Evolutionary conservation across 2,113 vertebrate species (phyloP).

Genomic region (Gopherus flavomarginatus): DNA sequence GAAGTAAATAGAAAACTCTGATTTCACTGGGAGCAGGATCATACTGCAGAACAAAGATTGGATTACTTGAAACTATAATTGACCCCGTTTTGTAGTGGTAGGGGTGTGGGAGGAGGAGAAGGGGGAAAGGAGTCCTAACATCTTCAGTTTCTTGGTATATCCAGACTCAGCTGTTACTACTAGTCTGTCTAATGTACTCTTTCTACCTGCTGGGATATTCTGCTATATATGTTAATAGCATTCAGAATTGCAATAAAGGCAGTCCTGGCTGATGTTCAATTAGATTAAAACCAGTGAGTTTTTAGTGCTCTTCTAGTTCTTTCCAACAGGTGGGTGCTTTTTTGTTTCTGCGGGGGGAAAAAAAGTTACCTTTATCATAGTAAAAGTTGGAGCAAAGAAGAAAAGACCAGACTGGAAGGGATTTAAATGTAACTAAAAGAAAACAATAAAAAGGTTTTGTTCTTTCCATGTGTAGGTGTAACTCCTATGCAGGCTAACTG

Average conservation of each 20-base stretch:
- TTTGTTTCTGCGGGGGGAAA: slow-evolving; percentile 32
- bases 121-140: background rate
- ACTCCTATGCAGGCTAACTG: background rate
- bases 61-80: slow-evolving; percentile 13
- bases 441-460: background rate
- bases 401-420: background rate
- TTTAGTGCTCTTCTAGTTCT: slow-evolving; percentile 1
- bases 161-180: slow-evolving; percentile 3
- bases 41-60: background rate
- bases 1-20: background rate
- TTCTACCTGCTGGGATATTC: slow-evolving; percentile 23
- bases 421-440: background rate
- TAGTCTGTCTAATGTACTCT: background rate
- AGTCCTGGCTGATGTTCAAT: slow-evolving; percentile 29
- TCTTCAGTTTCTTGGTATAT: background rate
- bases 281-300: slow-evolving; percentile 19
- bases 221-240: slow-evolving; percentile 17
- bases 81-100: slow-evolving; percentile 11
- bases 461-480: background rate
- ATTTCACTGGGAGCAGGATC: background rate
- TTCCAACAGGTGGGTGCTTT: background rate
- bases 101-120: background rate
- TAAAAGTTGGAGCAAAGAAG: slow-evolving; percentile 4
- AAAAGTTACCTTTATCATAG: background rate
- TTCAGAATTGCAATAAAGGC: background rate